These are phyloP conservation scores for Parotocinclus haroldoi DNA, from an alignment of 2,797 vertebrate genomes.

Conservation along the genomic window DNA sequence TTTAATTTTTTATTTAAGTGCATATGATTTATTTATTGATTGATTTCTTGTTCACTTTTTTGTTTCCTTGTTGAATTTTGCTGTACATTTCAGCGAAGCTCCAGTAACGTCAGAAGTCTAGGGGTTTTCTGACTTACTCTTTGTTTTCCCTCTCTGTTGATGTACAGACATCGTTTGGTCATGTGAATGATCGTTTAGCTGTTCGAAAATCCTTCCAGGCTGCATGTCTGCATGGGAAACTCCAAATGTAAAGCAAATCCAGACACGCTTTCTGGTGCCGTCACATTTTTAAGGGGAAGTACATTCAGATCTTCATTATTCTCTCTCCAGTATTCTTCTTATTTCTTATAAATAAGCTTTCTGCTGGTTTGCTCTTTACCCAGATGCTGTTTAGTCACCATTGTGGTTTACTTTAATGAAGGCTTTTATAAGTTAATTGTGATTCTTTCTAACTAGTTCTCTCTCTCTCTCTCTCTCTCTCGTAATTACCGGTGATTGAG, in stretches of 20 bases:
- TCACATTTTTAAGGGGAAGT: slow-evolving; percentile 66
- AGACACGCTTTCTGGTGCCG: slow-evolving; percentile 60
- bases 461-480: slow-evolving; percentile 51
- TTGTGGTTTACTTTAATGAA: slow-evolving; percentile 69
- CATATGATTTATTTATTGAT: no score
- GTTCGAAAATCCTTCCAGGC: no score
- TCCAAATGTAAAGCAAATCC: slow-evolving; percentile 61
- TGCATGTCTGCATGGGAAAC: slow-evolving; percentile 79
- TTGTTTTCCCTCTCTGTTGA: slow-evolving; percentile 58
- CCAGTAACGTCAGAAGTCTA: slow-evolving; percentile 9
- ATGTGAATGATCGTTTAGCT: slow-evolving; percentile 69
- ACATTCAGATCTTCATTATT: slow-evolving; percentile 64
- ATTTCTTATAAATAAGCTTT: slow-evolving; percentile 73
- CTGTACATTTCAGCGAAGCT: slow-evolving; percentile 38
- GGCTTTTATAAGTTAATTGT: slow-evolving; percentile 44
- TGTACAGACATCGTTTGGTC: slow-evolving; percentile 71
- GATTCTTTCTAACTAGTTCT: slow-evolving; percentile 47
- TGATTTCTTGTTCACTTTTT: no score
- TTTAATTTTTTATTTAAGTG: no score
- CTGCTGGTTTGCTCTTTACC: slow-evolving; percentile 69
- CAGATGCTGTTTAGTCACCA: slow-evolving; percentile 66
- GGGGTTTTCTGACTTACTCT: slow-evolving; percentile 33
- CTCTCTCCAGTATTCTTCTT: slow-evolving; percentile 67
- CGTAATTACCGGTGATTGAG: slow-evolving; percentile 56
- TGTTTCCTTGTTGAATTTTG: slow-evolving; percentile 4